Conservation (phyloP, 2,113 vertebrate species). For the Bambusicola thoracicus region DNA sequence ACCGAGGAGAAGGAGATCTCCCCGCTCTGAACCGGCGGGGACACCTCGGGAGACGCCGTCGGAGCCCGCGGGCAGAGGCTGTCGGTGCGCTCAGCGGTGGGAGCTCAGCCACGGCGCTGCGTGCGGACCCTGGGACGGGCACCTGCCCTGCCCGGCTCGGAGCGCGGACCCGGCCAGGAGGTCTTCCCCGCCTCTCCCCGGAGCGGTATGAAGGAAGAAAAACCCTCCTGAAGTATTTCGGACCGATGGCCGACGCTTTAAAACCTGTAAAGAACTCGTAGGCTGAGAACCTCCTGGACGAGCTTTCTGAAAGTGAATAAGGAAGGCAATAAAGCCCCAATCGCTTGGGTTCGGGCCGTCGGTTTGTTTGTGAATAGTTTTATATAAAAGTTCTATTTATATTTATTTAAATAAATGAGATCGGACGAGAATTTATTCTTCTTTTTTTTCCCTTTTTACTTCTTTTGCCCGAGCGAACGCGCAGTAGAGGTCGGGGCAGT, state of each 20-base stretch:
- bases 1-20: constrained; percentile 93
- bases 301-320: background rate
- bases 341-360: constrained; percentile 20
- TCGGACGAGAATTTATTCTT: constrained; percentile 14
- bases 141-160: background rate
- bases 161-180: background rate
- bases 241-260: background rate
- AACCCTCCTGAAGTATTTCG: background rate
- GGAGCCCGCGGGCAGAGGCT: too few species aligned
- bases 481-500: background rate
- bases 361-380: constrained; percentile 85
- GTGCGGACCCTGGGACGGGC: background rate
- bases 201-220: background rate
- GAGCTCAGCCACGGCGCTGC: background rate
- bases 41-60: background rate
- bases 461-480: background rate
- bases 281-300: constrained; percentile 26
- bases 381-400: constrained; percentile 93
- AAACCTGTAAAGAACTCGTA: background rate
- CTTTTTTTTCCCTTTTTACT: background rate
- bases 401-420: constrained; percentile 98
- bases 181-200: background rate
- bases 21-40: constrained; percentile 72
- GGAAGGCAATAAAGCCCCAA: background rate
- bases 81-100: background rate